Evolutionary conservation across 1,140 invertebrate genomes (phyloP).

Genomic region (Aphelinus atriplicis): DNA sequence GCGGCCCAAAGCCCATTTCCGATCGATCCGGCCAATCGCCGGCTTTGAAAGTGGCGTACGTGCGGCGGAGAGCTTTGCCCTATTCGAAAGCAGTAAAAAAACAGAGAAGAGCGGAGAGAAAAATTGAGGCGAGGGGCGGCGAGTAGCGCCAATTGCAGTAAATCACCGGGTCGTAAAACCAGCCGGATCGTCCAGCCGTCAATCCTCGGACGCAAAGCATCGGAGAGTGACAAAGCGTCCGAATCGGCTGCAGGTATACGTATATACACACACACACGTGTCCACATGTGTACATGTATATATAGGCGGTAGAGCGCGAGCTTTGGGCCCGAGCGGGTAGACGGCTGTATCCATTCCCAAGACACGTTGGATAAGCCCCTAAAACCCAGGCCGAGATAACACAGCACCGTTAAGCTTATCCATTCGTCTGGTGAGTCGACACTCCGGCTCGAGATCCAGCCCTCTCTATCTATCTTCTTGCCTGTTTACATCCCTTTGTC

Average conservation of each 20-base stretch:
- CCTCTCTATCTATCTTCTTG: slow-evolving; percentile 23
- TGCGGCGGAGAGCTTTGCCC: neutral
- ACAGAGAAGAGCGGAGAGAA: neutral
- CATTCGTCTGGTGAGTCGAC: slow-evolving; percentile 48
- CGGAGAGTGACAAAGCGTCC: slow-evolving; percentile 46
- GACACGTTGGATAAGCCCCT: slow-evolving; percentile 50
- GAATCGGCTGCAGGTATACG: no score
- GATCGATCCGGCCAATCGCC: slow-evolving; percentile 19
- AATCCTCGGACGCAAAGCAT: slow-evolving; percentile 5
- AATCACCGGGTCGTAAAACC: slow-evolving; percentile 31
- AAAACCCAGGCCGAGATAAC: slow-evolving; percentile 55
- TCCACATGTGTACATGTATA: slow-evolving; percentile 42
- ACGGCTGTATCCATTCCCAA: slow-evolving; percentile 44
- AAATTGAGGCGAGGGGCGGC: neutral
- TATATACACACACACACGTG: no score
- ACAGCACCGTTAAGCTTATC: slow-evolving; percentile 49
- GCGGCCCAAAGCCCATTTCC: slow-evolving; percentile 1
- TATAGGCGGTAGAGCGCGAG: neutral
- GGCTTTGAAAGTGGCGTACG: neutral
- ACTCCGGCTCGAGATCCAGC: slow-evolving; percentile 4
- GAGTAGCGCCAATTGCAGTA: slow-evolving; percentile 26
- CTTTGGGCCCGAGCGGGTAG: slow-evolving; percentile 15
- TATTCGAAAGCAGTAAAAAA: slow-evolving; percentile 4
- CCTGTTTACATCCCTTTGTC: slow-evolving; percentile 25
- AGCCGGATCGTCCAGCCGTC: slow-evolving; percentile 31